Percentiles rank a stretch among this genome's conserved stretches.
phyloP scores from a whole-genome alignment of 2,113 vertebrate genomes.

The Lutjanus erythropterus region DNA sequence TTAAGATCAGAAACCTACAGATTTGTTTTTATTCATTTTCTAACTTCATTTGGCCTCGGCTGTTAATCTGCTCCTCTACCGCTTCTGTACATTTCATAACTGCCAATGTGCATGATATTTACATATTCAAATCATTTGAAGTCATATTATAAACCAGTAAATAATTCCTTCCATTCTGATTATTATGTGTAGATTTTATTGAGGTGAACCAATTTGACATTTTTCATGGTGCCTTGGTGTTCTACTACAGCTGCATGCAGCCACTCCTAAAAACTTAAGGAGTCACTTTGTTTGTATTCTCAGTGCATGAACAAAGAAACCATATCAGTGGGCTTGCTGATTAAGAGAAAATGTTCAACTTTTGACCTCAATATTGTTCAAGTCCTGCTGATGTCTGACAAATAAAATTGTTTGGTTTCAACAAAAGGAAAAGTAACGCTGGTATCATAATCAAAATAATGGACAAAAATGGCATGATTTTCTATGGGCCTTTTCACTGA shows the following conservation, averaged over 20 bases:
- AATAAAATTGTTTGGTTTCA: constrained; percentile 7
- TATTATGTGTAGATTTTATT: not conserved
- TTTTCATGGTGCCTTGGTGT: not conserved
- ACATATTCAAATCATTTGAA: not conserved
- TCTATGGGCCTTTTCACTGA: not conserved
- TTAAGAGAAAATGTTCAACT: too few relatives aligned
- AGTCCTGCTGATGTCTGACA: not conserved
- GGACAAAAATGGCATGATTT: not conserved
- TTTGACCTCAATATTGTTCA: not conserved
- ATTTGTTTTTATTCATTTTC: not conserved
- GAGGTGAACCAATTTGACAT: not conserved
- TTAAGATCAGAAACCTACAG: too few relatives aligned
- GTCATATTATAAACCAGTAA: too few relatives aligned
- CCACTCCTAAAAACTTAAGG: not conserved
- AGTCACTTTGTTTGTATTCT: not conserved
- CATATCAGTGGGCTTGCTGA: not conserved
- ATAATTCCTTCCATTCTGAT: too few relatives aligned
- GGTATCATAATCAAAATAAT: not conserved
- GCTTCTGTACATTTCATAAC: not conserved
- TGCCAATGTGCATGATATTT: not conserved
- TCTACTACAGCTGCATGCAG: not conserved
- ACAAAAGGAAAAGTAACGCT: not conserved
- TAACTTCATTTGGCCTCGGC: too few relatives aligned
- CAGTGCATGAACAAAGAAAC: not conserved
- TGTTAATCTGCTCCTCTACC: not conserved